Base-by-base conservation (phyloP, 2,113 vertebrate species). In the Pteropus alecto region DNA sequence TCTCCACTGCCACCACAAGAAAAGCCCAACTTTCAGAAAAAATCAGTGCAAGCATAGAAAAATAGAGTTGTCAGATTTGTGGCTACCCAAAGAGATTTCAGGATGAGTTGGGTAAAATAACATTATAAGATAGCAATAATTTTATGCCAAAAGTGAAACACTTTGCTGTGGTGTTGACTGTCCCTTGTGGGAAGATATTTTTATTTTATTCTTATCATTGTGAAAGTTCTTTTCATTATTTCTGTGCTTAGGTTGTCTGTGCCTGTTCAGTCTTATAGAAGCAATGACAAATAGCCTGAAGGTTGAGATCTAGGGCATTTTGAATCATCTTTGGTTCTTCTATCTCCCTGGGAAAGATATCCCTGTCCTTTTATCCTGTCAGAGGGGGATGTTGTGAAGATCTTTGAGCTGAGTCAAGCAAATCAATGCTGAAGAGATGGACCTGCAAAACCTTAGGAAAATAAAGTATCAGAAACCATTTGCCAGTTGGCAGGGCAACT, bases 11-110 rank as follows among this genome's bases (percentile, higher is more conserved):
- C 15, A 73, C 6, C 10, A 28, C 24, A 58, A 68, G 18, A 48
- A 77, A 94, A 56, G 26, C 24, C n/a, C 65, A 93, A n/a, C 7
- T 19, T 88, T 93, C 78, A 93, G 85, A 77, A 97, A 94, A 58
- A 51, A 51, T 78, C 83, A 60, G 28, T 74, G 30, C 65, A 51
- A 26, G 43, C 46, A 77, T 22, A 67, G 51, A 87, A 90, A 74
- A 87, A 63, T 1, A 26, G 21, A 21, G 35, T 4, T 76, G 90
- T 28, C 21, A 56, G 82, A 51, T 22, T 74, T 70, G 68, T 84
- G 51, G 38, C 76, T 78, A 15, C 65, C 90, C 22, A 58, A 85
- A 87, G 68, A 93, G 63, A 93, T 76, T 90, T 83, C 74, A 83
- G 56, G 21, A 82, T 41, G 79, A 83, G 16, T 11, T 43, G 46